Conservation (phyloP, 2,113 vertebrate genomes). For the Seriola rivoliana region DNA sequence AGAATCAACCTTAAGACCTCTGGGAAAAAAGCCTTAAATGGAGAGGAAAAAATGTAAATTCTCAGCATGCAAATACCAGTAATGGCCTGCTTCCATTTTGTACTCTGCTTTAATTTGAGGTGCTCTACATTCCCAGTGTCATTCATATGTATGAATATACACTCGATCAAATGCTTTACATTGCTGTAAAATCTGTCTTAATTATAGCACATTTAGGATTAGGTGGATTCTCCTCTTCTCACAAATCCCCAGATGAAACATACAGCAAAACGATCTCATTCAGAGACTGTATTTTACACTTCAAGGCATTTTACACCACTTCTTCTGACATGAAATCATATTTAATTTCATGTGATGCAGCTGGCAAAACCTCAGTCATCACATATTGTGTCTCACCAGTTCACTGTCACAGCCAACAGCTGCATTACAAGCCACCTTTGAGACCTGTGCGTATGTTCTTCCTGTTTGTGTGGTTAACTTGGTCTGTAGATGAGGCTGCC, state of each 20-base stretch:
- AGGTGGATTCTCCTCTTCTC: slow-evolving; percentile 15
- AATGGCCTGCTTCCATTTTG: slow-evolving; percentile 14
- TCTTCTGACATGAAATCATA: slow-evolving; percentile 8
- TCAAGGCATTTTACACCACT: background rate
- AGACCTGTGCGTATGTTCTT: background rate
- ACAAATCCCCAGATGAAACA: slow-evolving; percentile 30
- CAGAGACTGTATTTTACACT: background rate
- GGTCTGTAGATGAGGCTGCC: background rate
- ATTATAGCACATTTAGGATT: slow-evolving; percentile 22
- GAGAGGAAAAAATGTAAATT: background rate
- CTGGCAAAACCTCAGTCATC: background rate
- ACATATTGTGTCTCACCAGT: background rate
- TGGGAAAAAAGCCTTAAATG: background rate
- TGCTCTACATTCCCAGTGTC: background rate
- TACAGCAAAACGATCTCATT: slow-evolving; percentile 9
- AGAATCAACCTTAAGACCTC: slow-evolving; percentile 3
- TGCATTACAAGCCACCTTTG: slow-evolving; percentile 2
- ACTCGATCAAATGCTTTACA: background rate
- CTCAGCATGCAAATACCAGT: background rate
- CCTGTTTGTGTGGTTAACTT: slow-evolving; percentile 7
- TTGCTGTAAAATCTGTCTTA: slow-evolving; percentile 13
- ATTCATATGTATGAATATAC: slow-evolving; percentile 28
- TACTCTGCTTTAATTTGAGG: slow-evolving; percentile 22
- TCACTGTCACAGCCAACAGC: slow-evolving; percentile 1
- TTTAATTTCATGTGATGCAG: slow-evolving; percentile 13